Evolutionary conservation across 2,888 invertebrate species (phyloP), one percentile per base, ranked within the genome.

Genomic region (Netelia fuscicornis): DNA sequence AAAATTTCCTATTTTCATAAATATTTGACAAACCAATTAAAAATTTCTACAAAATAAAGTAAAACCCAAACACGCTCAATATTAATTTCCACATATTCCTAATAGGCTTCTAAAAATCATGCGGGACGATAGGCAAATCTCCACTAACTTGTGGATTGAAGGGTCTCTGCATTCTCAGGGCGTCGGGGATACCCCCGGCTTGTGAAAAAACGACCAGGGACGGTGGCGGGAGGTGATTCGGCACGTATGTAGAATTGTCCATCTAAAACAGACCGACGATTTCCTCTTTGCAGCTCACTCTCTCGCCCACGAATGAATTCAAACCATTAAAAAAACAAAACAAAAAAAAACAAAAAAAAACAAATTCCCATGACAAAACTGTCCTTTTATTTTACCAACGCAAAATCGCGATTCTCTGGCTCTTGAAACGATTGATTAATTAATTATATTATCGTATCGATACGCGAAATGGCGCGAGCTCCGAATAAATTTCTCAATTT

Each of bases 121-220:
- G 85, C 86, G 88, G 88, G 90, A 90, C n/a, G 10, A 48, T 62
- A 65, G 80, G 80, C 86, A 86, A 83, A 83, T 85, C 89, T 90
- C 90, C 90, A 92, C 93, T 93, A 93, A 96, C 96, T 95, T 96
- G 96, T 93, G 96, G 95, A 94, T 96, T 96, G 94, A 96, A 96
- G 91, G 96, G 96, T 94, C 96, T 95, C 94, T 96, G 96, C 94
- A 96, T 96, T 94, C 96, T 95, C 90, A 96, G 95, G 89, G 96
- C 96, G 94, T 97, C 96, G 93, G 96, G 96, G 94, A 96, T 95
- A 92, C 96, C 96, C 91, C 96, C 96, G 91, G 96, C 96, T 95
- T 96, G 96, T 89, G 96, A 96, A 94, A 97, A 96, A 89, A 97
- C 96, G 92, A 97, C 96, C 94, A 96, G 94, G 92, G 96, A 96